Base-by-base conservation (phyloP, 2,888 invertebrate species). In the Sphaerophoria taeniata region DNA sequence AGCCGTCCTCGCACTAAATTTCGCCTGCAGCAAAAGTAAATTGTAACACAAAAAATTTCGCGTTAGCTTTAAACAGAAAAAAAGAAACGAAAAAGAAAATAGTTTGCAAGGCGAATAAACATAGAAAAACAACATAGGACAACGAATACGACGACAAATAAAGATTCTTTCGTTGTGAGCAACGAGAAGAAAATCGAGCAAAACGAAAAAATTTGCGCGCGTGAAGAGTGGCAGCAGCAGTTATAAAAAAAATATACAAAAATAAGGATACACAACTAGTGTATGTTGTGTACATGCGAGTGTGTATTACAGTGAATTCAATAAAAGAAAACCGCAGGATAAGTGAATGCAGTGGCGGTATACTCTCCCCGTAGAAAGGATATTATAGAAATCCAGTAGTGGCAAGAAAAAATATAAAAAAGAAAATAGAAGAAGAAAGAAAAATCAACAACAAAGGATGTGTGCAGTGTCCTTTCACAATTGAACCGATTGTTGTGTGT, bases 241-340 rank as follows among this genome's bases (percentile, higher is more conserved):
- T 39, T 9, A n/a, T n/a, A n/a, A 39, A 39, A 39, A 39, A 39
- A 43, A 24, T 24, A 24, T 24, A 24, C 24, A 6, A 11, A 61
- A 58, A 67, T 11, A 56, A 71, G 63, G 43, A 71, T 78, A 78
- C 65, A 78, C 51, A 51, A 51, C 39, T 11, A 51, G 43, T 43
- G 67, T 53, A 39, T 61, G 79, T 75, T 49, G 55, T 76, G 56
- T 65, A 65, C 71, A 65, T 58, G 45, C 11, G 49, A 34, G 53
- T 56, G 72, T 79, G 69, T 75, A 55, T 79, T 84, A 72, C 84
- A 79, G 69, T 75, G 79, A 80, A 84, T 81, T 85, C 73, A 76
- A 70, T 76, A 65, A 81, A 81, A 85, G 63, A 77, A 85, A 81
- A 85, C 85, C 85, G 65, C 85, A 76, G 76, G 61, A 80, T 75